phyloP scores from a whole-genome alignment of 2,888 invertebrate species.

The Hemaris fuciformis region DNA sequence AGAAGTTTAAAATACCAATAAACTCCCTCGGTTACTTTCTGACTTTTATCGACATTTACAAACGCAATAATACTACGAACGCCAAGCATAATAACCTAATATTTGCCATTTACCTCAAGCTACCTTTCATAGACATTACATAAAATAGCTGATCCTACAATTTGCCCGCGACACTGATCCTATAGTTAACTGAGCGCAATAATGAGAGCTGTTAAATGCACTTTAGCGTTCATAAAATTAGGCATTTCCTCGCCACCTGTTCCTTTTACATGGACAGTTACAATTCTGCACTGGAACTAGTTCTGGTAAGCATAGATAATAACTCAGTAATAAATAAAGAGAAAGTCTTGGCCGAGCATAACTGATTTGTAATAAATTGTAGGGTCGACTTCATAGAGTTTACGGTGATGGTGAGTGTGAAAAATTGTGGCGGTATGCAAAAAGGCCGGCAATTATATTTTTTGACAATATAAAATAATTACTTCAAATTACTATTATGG shows the following conservation, averaged over 20 bases:
- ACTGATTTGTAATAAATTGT: slow-evolving; percentile 7
- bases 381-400: background rate
- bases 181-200: background rate
- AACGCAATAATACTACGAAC: background rate
- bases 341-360: slow-evolving; percentile 11
- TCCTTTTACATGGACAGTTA: slow-evolving; percentile 19
- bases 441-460: background rate
- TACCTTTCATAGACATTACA: background rate
- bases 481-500: too few relatives aligned
- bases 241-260: slow-evolving; percentile 40
- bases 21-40: background rate
- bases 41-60: background rate
- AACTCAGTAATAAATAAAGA: slow-evolving; percentile 16
- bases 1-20: background rate
- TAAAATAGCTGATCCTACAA: background rate
- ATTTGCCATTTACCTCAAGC: background rate
- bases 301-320: slow-evolving; percentile 14
- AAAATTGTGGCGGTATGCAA: background rate
- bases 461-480: too few relatives aligned
- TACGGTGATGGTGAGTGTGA: background rate
- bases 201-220: background rate
- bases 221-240: slow-evolving; percentile 34
- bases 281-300: slow-evolving; percentile 19
- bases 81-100: background rate
- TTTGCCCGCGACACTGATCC: background rate